Evolutionary conservation across 92 coral and sea anemone species (phyloP), one percentile per base, ranked within the genome.

Genomic region (Meandrina meandrites): DNA sequence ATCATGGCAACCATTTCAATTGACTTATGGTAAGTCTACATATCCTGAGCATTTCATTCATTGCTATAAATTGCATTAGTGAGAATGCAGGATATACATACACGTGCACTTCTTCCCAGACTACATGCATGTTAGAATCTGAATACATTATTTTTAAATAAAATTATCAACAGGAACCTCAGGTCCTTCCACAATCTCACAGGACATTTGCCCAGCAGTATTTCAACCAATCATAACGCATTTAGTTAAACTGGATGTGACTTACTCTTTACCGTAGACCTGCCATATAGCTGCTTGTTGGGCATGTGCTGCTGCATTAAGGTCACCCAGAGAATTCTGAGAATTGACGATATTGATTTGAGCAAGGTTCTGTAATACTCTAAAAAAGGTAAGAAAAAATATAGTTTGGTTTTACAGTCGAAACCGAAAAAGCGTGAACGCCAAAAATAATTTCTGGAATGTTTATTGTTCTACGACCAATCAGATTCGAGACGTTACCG

Each of bases 251-350:
- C 1, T 22, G 11, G 53, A 30, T 19, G 0, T 37, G 16, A 84
- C 92, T 89, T 82, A 97, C 99, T 96, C 87, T 86, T 97, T 95
- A 50, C 99, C 99, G 86, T 95, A 97, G 72, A 93, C 73, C 70
- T 93, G 94, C 96, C 98, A 93, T 48, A 92, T 84, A 68, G 98
- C 93, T 48, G 97, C 92, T 82, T 95, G 96, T 79, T 93, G 96
- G 13, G 91, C 93, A 81, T 93, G 96, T 28, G 98, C 90, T 27
- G 92, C 79, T 12, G 93, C 96, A 77, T 90, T 91, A 13, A 92
- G 91, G 86, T 97, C 99, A 74, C 92, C 89, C 19, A 97, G 89
- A 11, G 94, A 91, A 51, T 92, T 95, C 92, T 97, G 94, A 21
- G 99, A 96, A 81, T 97, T 97, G 82, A 93, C 77, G 51, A 90